Evolutionary conservation across 2,113 vertebrate species (phyloP), one percentile per base, ranked within the genome.

Genomic region (Spizaetus ornatus): DNA sequence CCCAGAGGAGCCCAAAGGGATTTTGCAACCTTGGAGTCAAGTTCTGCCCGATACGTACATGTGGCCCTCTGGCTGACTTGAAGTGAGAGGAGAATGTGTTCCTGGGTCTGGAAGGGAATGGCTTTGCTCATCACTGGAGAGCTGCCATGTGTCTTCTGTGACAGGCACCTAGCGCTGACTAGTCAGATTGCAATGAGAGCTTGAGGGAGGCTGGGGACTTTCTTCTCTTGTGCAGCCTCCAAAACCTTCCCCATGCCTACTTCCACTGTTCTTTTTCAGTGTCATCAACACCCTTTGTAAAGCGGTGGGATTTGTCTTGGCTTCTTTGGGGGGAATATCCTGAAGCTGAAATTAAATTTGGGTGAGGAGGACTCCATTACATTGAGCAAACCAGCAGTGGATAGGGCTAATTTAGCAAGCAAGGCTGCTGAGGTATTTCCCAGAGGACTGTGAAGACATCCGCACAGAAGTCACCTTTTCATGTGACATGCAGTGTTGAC

Each of bases 111-210:
- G 67, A 78, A 83, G 65, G 63, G 72, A 93, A 95, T 0, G 32
- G 63, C 86, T 88, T 77, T 88, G 86, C 88, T 94, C 67, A 38
- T 88, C 29, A 2, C 63, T 81, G 86, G 85, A 93, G 94, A 52
- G 31, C 42, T 91, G 86, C 93, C 90, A 72, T 4, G 9, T 84
- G 89, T 73, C 79, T 66, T 90, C 62, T 82, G 38, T 6, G 6
- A 94, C 83, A 78, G 55, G 82, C 90, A 96, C 88, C 94, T 94
- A 94, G 88, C 0, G 82, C 95, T 94, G 94, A 96, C 82, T 83
- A 40, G 26, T 45, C 76, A 78, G 34, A 38, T 78, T 83, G 55
- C 45, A 72, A 48, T 69, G 42, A 86, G 79, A 73, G 23, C 50
- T 23, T 67, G 36, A 72, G 40, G 34, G 67, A 69, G 52, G 55